Conservation (phyloP, 2,797 vertebrate species). For the Cynopterus sphinx region DNA sequence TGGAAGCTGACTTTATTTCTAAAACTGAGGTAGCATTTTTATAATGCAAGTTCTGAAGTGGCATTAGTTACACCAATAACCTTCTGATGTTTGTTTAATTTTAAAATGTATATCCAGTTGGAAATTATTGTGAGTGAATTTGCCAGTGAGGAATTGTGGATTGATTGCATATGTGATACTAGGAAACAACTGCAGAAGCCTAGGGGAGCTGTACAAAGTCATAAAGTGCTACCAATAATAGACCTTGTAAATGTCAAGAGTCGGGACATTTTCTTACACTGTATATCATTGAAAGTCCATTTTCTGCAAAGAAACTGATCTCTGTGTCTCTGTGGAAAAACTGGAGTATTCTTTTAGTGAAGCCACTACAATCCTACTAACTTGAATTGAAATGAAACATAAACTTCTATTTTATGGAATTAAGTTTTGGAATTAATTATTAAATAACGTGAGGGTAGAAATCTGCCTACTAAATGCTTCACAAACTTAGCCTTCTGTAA, state of each 20-base stretch:
- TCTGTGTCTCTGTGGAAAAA: not conserved
- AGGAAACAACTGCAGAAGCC: slow-evolving; percentile 27
- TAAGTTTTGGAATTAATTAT: not conserved
- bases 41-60: not conserved
- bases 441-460: not conserved
- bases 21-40: not conserved
- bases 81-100: slow-evolving; percentile 11
- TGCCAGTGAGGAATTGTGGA: not conserved
- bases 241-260: slow-evolving; percentile 56
- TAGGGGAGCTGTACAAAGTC: not conserved
- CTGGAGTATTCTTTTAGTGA: not conserved
- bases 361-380: not conserved
- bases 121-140: not conserved
- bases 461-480: not conserved
- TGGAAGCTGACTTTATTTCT: not conserved
- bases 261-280: not conserved
- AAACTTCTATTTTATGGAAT: not conserved
- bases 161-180: not conserved
- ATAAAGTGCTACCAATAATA: slow-evolving; percentile 29
- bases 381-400: slow-evolving; percentile 14
- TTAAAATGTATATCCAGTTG: not conserved
- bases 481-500: not conserved
- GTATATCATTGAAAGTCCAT: not conserved
- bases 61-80: not conserved
- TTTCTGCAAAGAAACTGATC: slow-evolving; percentile 22